These are phyloP conservation scores for Exephanes ischioxanthus DNA, from an alignment of 2,888 invertebrate species.

Conservation along the genomic window DNA sequence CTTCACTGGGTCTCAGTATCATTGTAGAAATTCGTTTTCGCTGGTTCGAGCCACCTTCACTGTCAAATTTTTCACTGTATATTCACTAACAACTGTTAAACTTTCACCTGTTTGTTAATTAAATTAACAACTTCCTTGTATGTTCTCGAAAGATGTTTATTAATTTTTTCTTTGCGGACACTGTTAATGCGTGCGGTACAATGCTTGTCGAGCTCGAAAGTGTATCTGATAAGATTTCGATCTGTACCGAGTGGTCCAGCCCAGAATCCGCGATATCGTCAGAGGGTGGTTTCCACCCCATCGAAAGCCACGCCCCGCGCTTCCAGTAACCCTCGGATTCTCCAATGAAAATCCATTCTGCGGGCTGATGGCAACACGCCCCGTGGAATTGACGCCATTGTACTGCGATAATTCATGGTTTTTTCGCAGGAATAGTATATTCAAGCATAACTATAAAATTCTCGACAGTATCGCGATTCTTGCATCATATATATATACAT, in stretches of 20 bases:
- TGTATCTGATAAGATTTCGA: conserved; percentile 71
- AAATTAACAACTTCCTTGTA: not conserved
- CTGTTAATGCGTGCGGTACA: not conserved
- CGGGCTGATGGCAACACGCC: conserved; percentile 66
- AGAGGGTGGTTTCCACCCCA: conserved; percentile 66
- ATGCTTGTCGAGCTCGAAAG: conserved; percentile 53
- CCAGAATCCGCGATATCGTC: conserved; percentile 56
- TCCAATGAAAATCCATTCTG: conserved; percentile 71
- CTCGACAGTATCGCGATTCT: not conserved
- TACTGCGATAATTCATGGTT: conserved; percentile 49
- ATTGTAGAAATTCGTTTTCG: conserved; percentile 38
- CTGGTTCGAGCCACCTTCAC: conserved; percentile 13
- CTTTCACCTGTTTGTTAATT: conserved; percentile 2
- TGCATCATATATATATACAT: not conserved
- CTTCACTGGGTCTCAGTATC: conserved; percentile 28
- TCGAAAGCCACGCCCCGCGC: conserved; percentile 70
- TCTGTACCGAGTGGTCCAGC: conserved; percentile 59
- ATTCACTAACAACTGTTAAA: not conserved
- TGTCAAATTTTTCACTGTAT: conserved; percentile 15
- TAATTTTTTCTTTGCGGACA: conserved; percentile 24
- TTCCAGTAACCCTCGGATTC: conserved; percentile 64
- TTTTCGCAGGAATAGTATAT: conserved; percentile 38
- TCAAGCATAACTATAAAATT: conserved; percentile 6
- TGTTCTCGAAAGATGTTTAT: not conserved
- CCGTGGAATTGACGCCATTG: conserved; percentile 69